Conservation (phyloP, 2,888 invertebrate species). For the Gymnocheta viridis region DNA sequence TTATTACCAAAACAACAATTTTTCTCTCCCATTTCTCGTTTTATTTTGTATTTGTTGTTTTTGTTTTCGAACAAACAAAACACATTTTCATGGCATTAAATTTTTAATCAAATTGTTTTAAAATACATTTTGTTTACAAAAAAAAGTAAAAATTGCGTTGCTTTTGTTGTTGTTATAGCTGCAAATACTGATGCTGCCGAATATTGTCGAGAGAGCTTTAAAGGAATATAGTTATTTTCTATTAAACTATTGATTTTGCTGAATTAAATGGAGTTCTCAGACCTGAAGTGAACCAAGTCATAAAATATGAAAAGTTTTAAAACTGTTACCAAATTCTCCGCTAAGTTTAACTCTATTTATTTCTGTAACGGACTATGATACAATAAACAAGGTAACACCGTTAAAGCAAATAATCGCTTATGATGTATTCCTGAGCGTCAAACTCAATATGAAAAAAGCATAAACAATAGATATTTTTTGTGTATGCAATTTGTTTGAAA, state of each 20-base stretch:
- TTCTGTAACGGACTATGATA: no score
- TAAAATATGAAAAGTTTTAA: no score
- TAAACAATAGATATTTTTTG: no score
- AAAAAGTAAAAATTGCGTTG: conserved; percentile 37
- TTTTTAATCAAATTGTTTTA: conserved; percentile 63
- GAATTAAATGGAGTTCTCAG: no score
- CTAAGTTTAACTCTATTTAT: no score
- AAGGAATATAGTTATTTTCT: not conserved
- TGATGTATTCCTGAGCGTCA: no score
- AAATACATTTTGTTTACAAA: conserved; percentile 48
- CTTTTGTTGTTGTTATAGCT: conserved; percentile 47
- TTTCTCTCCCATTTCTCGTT: conserved; percentile 35
- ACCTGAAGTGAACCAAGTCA: no score
- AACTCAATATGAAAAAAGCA: no score
- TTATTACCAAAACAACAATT: conserved; percentile 28
- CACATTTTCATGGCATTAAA: conserved; percentile 65
- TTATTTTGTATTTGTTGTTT: conserved; percentile 12
- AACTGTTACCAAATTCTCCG: no score
- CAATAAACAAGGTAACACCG: no score
- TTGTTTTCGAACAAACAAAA: conserved; percentile 30
- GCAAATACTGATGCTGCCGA: conserved; percentile 38
- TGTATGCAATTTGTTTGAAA: no score
- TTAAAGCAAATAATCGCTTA: no score
- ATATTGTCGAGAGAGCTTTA: not conserved
- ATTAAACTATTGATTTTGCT: not conserved